phyloP scores from a whole-genome alignment of 2,797 vertebrate species.

The Anas acuta region DNA sequence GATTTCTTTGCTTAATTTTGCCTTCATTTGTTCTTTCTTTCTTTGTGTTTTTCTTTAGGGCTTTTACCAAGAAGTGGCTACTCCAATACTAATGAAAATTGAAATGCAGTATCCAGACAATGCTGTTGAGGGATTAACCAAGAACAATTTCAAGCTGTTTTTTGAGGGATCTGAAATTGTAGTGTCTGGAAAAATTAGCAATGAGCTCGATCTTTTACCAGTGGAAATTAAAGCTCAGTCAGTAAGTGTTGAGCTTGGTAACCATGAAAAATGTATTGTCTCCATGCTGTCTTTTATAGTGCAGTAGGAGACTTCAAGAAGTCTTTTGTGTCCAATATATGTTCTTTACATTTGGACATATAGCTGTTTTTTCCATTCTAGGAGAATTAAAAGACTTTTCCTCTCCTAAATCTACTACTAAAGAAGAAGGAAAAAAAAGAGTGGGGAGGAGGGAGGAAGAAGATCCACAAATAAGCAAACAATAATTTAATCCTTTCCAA shows the following conservation, averaged over 20 bases:
- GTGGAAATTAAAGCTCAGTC: conserved; percentile 82
- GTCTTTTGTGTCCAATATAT: not conserved
- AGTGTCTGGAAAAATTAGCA: conserved; percentile 85
- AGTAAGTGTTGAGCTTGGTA: conserved; percentile 76
- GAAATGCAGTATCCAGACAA: conserved; percentile 84
- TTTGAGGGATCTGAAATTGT: conserved; percentile 91
- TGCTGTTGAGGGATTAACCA: conserved; percentile 79
- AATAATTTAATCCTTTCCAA: not conserved
- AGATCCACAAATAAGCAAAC: not conserved
- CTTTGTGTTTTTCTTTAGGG: conserved; percentile 74
- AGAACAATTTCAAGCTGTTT: conserved; percentile 81
- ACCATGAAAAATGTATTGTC: not conserved
- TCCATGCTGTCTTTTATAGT: not conserved
- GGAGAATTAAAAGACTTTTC: not conserved
- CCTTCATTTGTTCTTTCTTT: not conserved
- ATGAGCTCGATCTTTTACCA: conserved; percentile 74
- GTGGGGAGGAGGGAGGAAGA: not conserved
- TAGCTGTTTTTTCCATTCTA: not conserved
- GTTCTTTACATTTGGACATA: not conserved
- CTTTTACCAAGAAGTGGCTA: conserved; percentile 90
- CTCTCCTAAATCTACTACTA: not conserved
- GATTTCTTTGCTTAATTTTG: not conserved
- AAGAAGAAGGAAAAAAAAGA: not conserved
- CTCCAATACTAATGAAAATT: conserved; percentile 83
- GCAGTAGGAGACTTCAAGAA: not conserved